Conservation (phyloP, 1,140 invertebrate species). For the Coelopa frigida region DNA sequence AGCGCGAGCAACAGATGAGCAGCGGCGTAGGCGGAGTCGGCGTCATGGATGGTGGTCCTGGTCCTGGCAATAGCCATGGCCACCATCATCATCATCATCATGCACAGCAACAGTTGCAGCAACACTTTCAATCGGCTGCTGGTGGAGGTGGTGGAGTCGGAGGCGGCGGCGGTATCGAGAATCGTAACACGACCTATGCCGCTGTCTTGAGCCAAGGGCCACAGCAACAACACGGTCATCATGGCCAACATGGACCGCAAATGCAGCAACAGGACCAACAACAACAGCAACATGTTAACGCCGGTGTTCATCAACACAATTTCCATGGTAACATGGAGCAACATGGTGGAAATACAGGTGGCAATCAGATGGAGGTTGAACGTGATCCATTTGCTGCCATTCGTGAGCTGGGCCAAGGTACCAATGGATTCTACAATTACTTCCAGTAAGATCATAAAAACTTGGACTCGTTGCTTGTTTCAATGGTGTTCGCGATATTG, state of each 20-base stretch:
- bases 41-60: conserved; percentile 3
- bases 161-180: conserved; percentile 15
- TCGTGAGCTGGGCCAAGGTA: conserved; percentile 40
- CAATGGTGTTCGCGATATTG: no score
- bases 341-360: neutral
- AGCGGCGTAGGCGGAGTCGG: conserved; percentile 9
- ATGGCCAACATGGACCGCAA: neutral
- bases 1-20: conserved; percentile 3
- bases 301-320: conserved; percentile 7
- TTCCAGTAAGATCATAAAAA: conserved; percentile 34
- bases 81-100: conserved; percentile 17
- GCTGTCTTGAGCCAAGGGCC: conserved; percentile 45
- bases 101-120: conserved; percentile 19
- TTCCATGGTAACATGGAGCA: conserved; percentile 6
- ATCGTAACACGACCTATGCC: conserved; percentile 43
- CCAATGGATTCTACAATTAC: conserved; percentile 43
- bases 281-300: conserved; percentile 12
- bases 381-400: conserved; percentile 45
- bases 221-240: conserved; percentile 17
- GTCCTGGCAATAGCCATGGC: conserved; percentile 15
- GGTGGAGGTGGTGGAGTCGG: neutral
- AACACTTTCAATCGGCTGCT: conserved; percentile 14
- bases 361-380: conserved; percentile 13
- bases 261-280: conserved; percentile 10
- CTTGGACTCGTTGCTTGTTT: neutral